Base-by-base conservation (phyloP, 2,888 invertebrate genomes). In the Dicycla oo region DNA sequence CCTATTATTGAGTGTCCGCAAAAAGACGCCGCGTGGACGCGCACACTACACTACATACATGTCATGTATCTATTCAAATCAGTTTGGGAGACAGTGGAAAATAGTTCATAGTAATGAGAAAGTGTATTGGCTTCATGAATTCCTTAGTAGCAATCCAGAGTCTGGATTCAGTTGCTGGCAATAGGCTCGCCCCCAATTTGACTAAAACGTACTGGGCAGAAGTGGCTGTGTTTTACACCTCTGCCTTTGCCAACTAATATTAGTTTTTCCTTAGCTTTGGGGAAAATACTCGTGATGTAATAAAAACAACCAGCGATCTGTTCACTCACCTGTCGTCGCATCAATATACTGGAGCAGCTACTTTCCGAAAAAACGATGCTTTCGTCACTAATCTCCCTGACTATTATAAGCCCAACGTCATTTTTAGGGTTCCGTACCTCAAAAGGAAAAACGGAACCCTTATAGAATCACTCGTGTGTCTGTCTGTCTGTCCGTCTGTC, bases 1-100 rank as follows among this genome's bases (percentile, higher is more conserved):
- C 51, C 49, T 64, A 23, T 64, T 64, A 40, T 23, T 38, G 64
- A 61, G 23, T 45, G 10, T 23, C 53, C n/a, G 34, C 23, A 65
- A 73, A 65, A 51, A 64, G 34, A 45, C 45, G 26, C 13, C 13
- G 49, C 43, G 30, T 51, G 49, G 20, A 1, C 8, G 18, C 38
- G 20, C n/a, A 23, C 54, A 30, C 30, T 54, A 10, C 26, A 40
- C 30, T 6, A 43, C 20, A 62, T 58, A 47, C 53, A 15, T 26
- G 8, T 10, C 15, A 38, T 62, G 20, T 60, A 60, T 49, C 8
- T 26, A 26, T 53, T 78, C 23, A 30, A 54, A 57, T 40, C 56
- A 40, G 43, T 53, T 23, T 15, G 3, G 2, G 13, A 53, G 8
- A 53, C 8, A 13, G n/a, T 26, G 18, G n/a, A n/a, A 23, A n/a